Evolutionary conservation across 1,140 invertebrate species (phyloP).

Genomic region (Adoxophyes honmai): DNA sequence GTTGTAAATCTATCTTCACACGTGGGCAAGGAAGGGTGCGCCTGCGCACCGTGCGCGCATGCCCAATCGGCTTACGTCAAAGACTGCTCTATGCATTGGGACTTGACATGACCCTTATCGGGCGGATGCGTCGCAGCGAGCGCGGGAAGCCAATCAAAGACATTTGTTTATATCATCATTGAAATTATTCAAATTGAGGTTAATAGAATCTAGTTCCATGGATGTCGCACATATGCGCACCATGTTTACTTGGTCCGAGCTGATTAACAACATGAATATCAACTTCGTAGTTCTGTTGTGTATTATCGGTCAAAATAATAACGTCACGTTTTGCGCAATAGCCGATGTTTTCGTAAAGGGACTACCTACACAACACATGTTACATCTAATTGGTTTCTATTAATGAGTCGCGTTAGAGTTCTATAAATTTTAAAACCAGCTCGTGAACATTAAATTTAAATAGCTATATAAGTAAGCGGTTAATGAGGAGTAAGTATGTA

Average conservation of each 20-base stretch:
- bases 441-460: background rate
- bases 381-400: background rate
- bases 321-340: conserved; percentile 33
- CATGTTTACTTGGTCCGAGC: conserved; percentile 56
- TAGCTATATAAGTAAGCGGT: too few species aligned
- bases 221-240: conserved; percentile 70
- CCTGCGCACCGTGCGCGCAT: conserved; percentile 7
- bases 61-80: conserved; percentile 29
- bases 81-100: conserved; percentile 45
- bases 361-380: conserved; percentile 19
- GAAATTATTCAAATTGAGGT: conserved; percentile 73
- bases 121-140: conserved; percentile 50
- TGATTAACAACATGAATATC: conserved; percentile 54
- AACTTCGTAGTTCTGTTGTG: conserved; percentile 37
- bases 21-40: conserved; percentile 36
- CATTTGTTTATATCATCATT: conserved; percentile 66
- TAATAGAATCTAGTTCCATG: conserved; percentile 66
- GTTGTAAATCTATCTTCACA: conserved; percentile 28
- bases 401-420: background rate
- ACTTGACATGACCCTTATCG: conserved; percentile 57
- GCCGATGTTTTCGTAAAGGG: conserved; percentile 18
- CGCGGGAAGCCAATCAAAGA: conserved; percentile 60
- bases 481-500: background rate
- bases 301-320: conserved; percentile 17
- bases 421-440: background rate